Base-by-base conservation (phyloP, 2,797 vertebrate genomes). In the Glossophaga mutica region DNA sequence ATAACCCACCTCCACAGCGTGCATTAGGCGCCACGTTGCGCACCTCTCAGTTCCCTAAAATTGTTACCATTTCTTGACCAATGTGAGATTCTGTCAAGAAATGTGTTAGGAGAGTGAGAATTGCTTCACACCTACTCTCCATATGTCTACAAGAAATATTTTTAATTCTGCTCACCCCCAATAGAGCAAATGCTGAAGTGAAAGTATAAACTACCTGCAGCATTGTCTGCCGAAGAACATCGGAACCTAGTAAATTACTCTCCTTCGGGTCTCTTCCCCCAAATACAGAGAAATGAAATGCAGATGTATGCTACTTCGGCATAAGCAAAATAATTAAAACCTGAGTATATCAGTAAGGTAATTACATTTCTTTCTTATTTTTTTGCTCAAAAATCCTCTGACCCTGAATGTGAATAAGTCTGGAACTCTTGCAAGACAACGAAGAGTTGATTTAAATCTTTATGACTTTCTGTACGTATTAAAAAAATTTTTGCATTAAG, bases 61-160 rank as follows among this genome's bases (percentile, higher is more conserved):
- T 73, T 87, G 87, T 86, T 93, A 73, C 34, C 82, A 52, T 94
- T 94, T 93, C 85, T 96, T 97, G 97, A 95, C 92, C 95, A 94
- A 77, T 15, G 46, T 95, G 94, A 96, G 67, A 97, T 74, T 94
- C 88, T 91, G 70, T 95, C 37, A 78, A 86, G 52, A 96, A 96
- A 96, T 78, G 94, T 96, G 97, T 68, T 97, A 97, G 97, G 91
- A 73, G 74, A 90, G 87, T 96, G 92, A 95, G 76, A 97, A 96
- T 89, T 90, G n/a, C 9, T 96, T 96, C 87, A 97, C 94, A 95
- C 96, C 91, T 97, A 82, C 96, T 95, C 93, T 95, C 94, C 90
- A 48, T 97, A 93, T 97, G 92, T 70, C 96, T 81, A n/a, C 22
- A 62, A 92, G 70, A 96, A 96, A 92, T 74, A 94, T 77, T 91